Evolutionary conservation across 2,797 vertebrate species (phyloP).

Genomic region (Glyptemys insculpta): DNA sequence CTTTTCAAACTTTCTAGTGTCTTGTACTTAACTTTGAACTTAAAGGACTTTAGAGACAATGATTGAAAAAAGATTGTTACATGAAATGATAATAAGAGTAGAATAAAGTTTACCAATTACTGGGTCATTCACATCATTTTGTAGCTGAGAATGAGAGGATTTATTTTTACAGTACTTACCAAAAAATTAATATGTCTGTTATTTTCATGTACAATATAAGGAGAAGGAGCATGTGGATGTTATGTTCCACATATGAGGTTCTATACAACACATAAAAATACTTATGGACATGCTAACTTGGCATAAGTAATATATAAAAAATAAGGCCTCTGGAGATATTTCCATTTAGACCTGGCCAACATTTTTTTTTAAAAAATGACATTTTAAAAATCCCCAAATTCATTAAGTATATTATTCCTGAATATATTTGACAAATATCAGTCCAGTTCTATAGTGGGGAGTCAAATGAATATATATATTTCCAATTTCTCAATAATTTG

Average conservation of each 20-base stretch:
- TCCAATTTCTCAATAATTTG: too few species aligned
- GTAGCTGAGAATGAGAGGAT: neutral
- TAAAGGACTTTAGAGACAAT: neutral
- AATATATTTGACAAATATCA: too few species aligned
- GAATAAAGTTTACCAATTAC: neutral
- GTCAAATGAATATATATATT: neutral
- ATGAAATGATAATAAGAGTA: rapidly evolving
- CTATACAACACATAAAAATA: neutral
- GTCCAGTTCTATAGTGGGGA: neutral
- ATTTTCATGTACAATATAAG: neutral
- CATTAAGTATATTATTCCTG: neutral
- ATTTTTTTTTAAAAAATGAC: neutral
- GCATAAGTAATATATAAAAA: neutral
- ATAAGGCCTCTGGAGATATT: neutral
- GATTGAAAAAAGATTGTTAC: neutral
- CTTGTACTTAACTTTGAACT: neutral
- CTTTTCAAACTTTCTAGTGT: neutral
- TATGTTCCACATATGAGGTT: neutral
- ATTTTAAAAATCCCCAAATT: neutral
- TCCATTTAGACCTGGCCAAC: neutral
- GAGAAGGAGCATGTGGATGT: neutral
- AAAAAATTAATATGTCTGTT: neutral
- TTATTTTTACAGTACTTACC: neutral
- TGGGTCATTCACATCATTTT: neutral
- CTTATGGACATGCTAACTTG: neutral